A percentile compares a stretch with the other conserved stretches of the same genome.
phyloP scores from a whole-genome alignment of 2,113 vertebrate genomes.

The Nothocercus julius region DNA sequence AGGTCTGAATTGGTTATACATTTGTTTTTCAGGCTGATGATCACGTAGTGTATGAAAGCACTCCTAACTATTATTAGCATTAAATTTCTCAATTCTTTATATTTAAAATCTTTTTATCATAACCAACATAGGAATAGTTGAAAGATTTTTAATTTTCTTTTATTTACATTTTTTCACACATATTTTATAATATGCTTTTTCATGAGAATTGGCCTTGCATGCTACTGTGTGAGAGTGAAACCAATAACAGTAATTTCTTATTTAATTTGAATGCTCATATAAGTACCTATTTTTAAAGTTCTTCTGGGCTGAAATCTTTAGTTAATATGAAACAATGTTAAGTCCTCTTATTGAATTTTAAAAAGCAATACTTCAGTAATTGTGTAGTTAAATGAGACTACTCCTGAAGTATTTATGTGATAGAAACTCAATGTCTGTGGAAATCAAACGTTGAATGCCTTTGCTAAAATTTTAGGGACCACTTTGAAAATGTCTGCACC shows the following conservation, averaged over 20 bases:
- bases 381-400: neutral
- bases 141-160: neutral
- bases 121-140: neutral
- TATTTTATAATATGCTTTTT: neutral
- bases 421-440: neutral
- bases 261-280: neutral
- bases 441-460: neutral
- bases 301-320: neutral
- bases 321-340: neutral
- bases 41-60: neutral
- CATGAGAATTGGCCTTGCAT: neutral
- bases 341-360: neutral
- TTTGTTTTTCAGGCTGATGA: neutral
- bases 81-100: neutral
- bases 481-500: fast-evolving
- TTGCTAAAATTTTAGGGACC: neutral
- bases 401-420: neutral
- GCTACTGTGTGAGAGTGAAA: neutral
- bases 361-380: neutral
- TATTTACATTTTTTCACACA: neutral
- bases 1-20: neutral
- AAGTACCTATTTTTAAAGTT: neutral
- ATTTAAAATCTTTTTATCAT: neutral
- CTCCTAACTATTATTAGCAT: neutral
- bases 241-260: neutral